Evolutionary conservation across 2,797 vertebrate species (phyloP).

Genomic region (Loris lydekkerianus): DNA sequence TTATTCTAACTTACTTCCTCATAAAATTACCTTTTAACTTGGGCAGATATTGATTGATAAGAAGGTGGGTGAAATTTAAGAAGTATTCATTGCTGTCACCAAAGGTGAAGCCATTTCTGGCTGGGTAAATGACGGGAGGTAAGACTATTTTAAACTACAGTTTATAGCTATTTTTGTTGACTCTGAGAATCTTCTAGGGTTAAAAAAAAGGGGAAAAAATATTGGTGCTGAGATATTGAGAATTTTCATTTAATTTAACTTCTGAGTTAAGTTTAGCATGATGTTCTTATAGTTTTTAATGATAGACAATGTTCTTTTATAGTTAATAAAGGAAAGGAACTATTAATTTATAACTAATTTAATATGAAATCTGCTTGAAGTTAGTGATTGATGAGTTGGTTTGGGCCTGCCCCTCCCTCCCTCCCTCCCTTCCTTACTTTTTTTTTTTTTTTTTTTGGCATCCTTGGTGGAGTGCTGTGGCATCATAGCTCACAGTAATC

Average conservation of each 20-base stretch:
- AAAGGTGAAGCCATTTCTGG: constrained; percentile 34
- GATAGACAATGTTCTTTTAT: constrained; percentile 53
- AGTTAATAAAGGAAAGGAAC: constrained; percentile 52
- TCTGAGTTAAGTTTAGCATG: constrained; percentile 54
- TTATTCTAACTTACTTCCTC: constrained; percentile 22
- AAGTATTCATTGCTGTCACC: background rate
- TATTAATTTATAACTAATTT: constrained; percentile 54
- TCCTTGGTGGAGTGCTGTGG: too few relatives aligned
- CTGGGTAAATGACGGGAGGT: background rate
- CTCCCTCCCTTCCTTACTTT: too few relatives aligned
- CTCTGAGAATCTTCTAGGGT: background rate
- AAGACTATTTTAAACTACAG: constrained; percentile 7
- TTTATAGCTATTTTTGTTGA: background rate
- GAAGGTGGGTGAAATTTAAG: background rate
- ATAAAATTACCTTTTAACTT: background rate
- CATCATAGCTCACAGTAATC: too few relatives aligned
- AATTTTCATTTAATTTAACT: constrained; percentile 56
- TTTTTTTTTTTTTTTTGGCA: too few relatives aligned
- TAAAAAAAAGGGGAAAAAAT: background rate
- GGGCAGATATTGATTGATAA: background rate
- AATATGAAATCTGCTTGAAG: constrained; percentile 28
- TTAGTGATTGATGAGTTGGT: constrained; percentile 24
- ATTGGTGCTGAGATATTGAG: background rate
- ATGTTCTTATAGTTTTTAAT: constrained; percentile 48
- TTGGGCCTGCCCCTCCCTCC: background rate